These are phyloP conservation scores for Therioaphis trifolii DNA, from an alignment of 2,888 invertebrate species.

Conservation along the genomic window DNA sequence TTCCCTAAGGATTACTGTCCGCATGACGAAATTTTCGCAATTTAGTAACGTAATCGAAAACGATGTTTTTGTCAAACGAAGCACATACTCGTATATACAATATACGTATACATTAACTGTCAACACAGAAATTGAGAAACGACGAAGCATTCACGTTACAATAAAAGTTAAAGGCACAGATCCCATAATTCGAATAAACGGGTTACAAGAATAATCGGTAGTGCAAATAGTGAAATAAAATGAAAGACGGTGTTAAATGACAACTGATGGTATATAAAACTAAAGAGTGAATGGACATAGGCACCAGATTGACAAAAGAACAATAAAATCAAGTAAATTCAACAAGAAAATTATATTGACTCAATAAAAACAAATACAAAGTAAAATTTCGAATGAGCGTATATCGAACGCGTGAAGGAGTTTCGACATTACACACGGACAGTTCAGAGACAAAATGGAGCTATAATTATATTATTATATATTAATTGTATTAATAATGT, in stretches of 20 bases:
- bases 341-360: too few relatives aligned
- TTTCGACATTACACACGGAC: too few relatives aligned
- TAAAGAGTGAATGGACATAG: background rate
- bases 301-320: background rate
- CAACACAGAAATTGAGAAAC: background rate
- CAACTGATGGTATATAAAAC: background rate
- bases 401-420: too few relatives aligned
- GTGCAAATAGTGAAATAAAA: background rate
- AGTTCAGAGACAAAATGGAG: too few relatives aligned
- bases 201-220: background rate
- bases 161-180: background rate
- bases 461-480: too few relatives aligned
- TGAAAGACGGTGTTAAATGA: background rate
- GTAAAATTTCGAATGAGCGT: too few relatives aligned
- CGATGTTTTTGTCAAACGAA: background rate
- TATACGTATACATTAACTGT: background rate
- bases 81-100: background rate
- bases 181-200: background rate
- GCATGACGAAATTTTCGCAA: conserved; percentile 25
- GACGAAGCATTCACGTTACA: background rate
- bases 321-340: background rate
- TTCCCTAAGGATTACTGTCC: conserved; percentile 25
- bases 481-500: too few relatives aligned
- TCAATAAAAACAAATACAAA: too few relatives aligned
- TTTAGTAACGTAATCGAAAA: conserved; percentile 18